These are phyloP conservation scores for Oreonectes daqikongensis DNA, from an alignment of 2,797 vertebrate species.

Conservation along the genomic window DNA sequence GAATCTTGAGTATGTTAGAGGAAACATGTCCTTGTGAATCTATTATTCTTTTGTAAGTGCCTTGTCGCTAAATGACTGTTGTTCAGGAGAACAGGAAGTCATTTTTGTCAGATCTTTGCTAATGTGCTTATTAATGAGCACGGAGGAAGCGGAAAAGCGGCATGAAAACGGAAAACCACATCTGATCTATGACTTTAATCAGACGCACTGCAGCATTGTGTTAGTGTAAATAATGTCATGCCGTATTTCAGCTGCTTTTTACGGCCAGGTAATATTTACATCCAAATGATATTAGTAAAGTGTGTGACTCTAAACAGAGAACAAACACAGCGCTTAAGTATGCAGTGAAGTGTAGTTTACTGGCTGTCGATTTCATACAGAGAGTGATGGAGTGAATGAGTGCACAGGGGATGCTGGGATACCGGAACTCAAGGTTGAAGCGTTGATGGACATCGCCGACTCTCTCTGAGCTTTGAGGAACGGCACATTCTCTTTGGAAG, in stretches of 20 bases:
- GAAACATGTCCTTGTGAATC: conserved; percentile 50
- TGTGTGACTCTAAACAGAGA: not conserved
- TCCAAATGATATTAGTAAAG: not conserved
- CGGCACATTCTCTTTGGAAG: conserved; percentile 29
- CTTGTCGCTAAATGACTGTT: conserved; percentile 46
- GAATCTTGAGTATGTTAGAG: conserved; percentile 51
- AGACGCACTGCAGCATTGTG: conserved; percentile 29
- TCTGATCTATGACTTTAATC: conserved; percentile 49
- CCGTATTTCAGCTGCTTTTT: conserved; percentile 30
- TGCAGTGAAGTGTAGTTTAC: not conserved
- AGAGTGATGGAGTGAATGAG: conserved; percentile 39
- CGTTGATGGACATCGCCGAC: conserved; percentile 41
- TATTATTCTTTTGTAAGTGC: conserved; percentile 48
- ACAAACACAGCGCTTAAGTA: not conserved
- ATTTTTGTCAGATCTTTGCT: conserved; percentile 49
- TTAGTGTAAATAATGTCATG: conserved; percentile 29
- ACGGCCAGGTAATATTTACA: conserved; percentile 12
- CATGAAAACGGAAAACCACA: conserved; percentile 2
- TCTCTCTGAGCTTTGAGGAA: conserved; percentile 40
- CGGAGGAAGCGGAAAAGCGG: conserved; percentile 14
- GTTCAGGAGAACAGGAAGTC: conserved; percentile 43
- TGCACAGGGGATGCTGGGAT: conserved; percentile 41
- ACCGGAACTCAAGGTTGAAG: conserved; percentile 33
- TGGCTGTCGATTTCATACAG: conserved; percentile 11
- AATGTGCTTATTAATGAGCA: conserved; percentile 53